Conservation (phyloP, 2,797 vertebrate species). For the Eptatretus atami region DNA sequence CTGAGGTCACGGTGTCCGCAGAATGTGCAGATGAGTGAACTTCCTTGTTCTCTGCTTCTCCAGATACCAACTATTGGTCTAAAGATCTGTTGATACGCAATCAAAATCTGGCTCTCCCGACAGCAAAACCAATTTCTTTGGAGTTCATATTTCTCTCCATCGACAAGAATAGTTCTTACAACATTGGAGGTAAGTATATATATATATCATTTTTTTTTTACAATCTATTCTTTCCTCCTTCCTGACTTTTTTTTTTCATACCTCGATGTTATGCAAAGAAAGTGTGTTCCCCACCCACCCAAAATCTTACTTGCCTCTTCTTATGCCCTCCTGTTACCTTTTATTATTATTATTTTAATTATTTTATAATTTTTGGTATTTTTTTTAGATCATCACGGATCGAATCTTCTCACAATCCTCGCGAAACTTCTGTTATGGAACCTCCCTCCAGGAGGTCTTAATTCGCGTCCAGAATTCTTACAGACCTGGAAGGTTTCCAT, state of each 20-base stretch:
- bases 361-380: background rate
- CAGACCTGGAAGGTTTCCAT: background rate
- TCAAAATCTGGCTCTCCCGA: background rate
- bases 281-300: no score
- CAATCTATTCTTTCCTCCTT: no score
- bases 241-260: no score
- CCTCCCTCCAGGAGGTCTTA: slow-evolving; percentile 1
- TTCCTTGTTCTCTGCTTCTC: background rate
- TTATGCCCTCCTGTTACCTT: no score
- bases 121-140: slow-evolving; percentile 2
- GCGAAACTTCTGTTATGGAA: background rate
- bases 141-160: slow-evolving; percentile 2
- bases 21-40: no score
- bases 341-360: no score
- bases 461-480: slow-evolving; percentile 1
- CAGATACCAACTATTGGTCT: slow-evolving; percentile 2
- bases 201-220: no score
- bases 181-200: background rate
- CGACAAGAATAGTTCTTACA: slow-evolving; percentile 1
- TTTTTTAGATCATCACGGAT: background rate
- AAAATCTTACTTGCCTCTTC: no score
- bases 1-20: no score
- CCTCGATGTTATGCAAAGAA: no score
- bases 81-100: background rate
- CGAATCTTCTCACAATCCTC: background rate